Percentiles rank a stretch among this genome's conserved stretches.
Evolutionary conservation across 2,888 invertebrate genomes (phyloP).

Genomic region (Pachliopta kotzebuea): DNA sequence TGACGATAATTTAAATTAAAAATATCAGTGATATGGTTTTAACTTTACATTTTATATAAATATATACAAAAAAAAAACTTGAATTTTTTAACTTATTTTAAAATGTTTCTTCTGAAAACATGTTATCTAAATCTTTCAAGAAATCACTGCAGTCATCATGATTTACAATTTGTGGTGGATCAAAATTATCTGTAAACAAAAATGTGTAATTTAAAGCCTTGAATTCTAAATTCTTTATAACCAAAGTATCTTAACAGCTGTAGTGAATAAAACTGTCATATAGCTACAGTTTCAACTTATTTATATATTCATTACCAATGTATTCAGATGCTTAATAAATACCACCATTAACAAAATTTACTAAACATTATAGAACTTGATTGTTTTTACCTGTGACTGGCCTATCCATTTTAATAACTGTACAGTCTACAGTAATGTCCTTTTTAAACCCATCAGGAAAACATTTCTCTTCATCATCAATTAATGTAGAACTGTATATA

Average conservation of each 20-base stretch:
- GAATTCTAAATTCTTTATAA: too few species aligned
- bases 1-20: too few species aligned
- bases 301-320: too few species aligned
- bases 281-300: too few species aligned
- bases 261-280: too few species aligned
- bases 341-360: too few species aligned
- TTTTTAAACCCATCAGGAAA: conserved; percentile 56
- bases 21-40: neutral
- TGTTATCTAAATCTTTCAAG: conserved; percentile 60
- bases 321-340: too few species aligned
- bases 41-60: neutral
- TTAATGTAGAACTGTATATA: conserved; percentile 60
- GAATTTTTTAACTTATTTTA: conserved; percentile 33
- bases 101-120: conserved; percentile 67
- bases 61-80: neutral
- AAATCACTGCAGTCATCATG: conserved; percentile 44
- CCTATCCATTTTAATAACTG: conserved; percentile 56
- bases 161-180: conserved; percentile 35
- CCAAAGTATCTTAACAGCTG: too few species aligned
- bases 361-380: too few species aligned
- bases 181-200: conserved; percentile 52
- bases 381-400: conserved; percentile 49
- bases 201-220: neutral
- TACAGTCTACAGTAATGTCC: conserved; percentile 52
- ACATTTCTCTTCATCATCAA: conserved; percentile 44